Percentiles rank a stretch among this genome's conserved stretches.
Evolutionary conservation across 2,113 vertebrate species (phyloP).

Genomic region (Phalacrocorax aristotelis): DNA sequence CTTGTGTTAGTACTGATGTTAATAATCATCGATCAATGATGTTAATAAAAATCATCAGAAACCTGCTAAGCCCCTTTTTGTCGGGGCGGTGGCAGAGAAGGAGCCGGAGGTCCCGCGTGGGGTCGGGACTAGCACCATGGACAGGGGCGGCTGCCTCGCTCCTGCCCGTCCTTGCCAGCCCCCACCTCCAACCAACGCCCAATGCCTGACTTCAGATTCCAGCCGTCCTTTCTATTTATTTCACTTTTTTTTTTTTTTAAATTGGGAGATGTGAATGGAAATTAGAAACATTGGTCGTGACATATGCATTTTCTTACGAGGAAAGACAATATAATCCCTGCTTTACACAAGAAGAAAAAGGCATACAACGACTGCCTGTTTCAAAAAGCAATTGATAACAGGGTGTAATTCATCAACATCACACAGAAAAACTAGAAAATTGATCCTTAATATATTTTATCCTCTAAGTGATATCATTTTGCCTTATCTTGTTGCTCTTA

Average conservation of each 20-base stretch:
- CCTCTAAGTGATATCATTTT: background rate
- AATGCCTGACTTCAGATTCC: rapidly evolving
- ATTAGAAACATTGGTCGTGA: background rate
- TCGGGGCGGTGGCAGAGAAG: rapidly evolving
- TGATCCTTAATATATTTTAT: background rate
- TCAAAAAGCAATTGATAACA: background rate
- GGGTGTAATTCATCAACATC: background rate
- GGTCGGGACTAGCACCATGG: slow-evolving; percentile 20
- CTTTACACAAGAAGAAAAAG: background rate
- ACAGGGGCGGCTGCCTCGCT: background rate
- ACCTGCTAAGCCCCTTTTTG: background rate
- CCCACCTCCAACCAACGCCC: background rate
- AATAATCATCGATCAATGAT: background rate
- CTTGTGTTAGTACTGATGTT: background rate
- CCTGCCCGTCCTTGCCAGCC: background rate
- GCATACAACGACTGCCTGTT: rapidly evolving
- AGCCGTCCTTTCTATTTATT: background rate
- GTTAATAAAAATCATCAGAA: background rate
- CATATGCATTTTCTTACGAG: background rate
- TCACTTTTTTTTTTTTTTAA: too few species aligned
- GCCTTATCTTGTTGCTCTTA: background rate
- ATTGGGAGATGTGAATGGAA: background rate
- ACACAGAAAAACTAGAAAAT: background rate
- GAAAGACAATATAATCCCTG: background rate
- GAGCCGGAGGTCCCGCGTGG: rapidly evolving